Percentiles rank a stretch among this genome's conserved stretches.
Evolutionary conservation across 2,797 vertebrate species (phyloP).

Genomic region (Siniperca undulata): DNA sequence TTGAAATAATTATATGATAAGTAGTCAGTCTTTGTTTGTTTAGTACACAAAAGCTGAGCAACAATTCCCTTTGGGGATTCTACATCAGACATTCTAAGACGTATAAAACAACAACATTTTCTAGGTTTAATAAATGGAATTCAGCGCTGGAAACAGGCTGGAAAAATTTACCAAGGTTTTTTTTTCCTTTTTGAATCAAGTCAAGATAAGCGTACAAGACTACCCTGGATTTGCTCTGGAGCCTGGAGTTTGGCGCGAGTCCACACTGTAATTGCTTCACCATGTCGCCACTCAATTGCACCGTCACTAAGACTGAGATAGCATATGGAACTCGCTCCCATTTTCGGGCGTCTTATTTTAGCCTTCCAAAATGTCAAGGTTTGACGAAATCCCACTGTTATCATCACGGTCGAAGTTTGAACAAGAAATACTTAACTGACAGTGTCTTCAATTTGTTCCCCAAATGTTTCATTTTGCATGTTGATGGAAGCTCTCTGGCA

Average conservation of each 20-base stretch:
- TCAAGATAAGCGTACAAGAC: slow-evolving; percentile 63
- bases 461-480: slow-evolving; percentile 51
- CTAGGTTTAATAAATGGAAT: slow-evolving; percentile 52
- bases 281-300: slow-evolving; percentile 58
- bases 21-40: slow-evolving; percentile 50
- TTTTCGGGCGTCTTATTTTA: slow-evolving; percentile 45
- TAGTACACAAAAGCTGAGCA: slow-evolving; percentile 30
- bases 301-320: slow-evolving; percentile 40
- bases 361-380: slow-evolving; percentile 34
- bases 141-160: slow-evolving; percentile 50
- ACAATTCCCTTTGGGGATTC: slow-evolving; percentile 23
- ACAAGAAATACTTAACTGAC: slow-evolving; percentile 33
- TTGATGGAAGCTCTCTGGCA: slow-evolving; percentile 43
- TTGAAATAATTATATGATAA: slow-evolving; percentile 35
- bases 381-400: slow-evolving; percentile 54
- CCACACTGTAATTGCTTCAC: slow-evolving; percentile 75
- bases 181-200: slow-evolving; percentile 38
- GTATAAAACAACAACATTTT: slow-evolving; percentile 44
- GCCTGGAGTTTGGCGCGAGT: slow-evolving; percentile 59
- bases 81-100: slow-evolving; percentile 1
- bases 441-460: slow-evolving; percentile 47
- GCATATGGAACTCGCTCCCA: slow-evolving; percentile 22
- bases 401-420: slow-evolving; percentile 29
- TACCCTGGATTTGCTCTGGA: slow-evolving; percentile 63
- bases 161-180: slow-evolving; percentile 35